Percentiles rank a stretch among this genome's conserved stretches.
These are phyloP conservation scores for Panorpa germanica DNA, from an alignment of 2,888 invertebrate genomes.

Conservation along the genomic window DNA sequence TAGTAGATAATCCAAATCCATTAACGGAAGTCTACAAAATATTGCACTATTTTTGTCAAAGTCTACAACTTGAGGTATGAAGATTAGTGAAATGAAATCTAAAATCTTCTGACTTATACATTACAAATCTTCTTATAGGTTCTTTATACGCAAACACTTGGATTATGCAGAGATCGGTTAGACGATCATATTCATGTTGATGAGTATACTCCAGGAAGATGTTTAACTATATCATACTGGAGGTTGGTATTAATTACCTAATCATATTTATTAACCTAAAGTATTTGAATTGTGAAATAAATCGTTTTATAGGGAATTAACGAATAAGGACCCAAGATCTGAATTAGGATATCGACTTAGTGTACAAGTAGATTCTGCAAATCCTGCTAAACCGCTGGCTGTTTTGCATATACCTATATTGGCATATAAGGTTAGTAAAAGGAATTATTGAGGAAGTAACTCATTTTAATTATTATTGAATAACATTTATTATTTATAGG, in stretches of 20 bases:
- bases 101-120: no score
- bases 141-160: slow-evolving; percentile 71
- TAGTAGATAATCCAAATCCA: slow-evolving; percentile 51
- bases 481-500: no score
- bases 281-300: slow-evolving; percentile 2
- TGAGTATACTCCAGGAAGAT: slow-evolving; percentile 76
- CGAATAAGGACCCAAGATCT: slow-evolving; percentile 47
- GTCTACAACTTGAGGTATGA: slow-evolving; percentile 84
- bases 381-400: slow-evolving; percentile 55
- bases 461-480: no score
- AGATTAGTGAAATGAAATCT: no score
- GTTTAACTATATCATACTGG: slow-evolving; percentile 90
- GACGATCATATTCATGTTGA: slow-evolving; percentile 80
- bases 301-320: slow-evolving; percentile 15
- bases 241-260: slow-evolving; percentile 30
- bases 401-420: slow-evolving; percentile 47
- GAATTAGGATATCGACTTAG: slow-evolving; percentile 78
- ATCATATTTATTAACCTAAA: slow-evolving; percentile 5
- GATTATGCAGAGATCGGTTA: slow-evolving; percentile 72
- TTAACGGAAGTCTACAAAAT: slow-evolving; percentile 67
- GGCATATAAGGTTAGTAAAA: slow-evolving; percentile 40
- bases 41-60: slow-evolving; percentile 85
- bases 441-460: slow-evolving; percentile 29
- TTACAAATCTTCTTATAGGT: no score
- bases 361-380: slow-evolving; percentile 70